Percentiles rank a stretch among this genome's conserved stretches.
These are phyloP conservation scores for Ceramica pisi DNA, from an alignment of 2,888 invertebrate species.

Conservation along the genomic window DNA sequence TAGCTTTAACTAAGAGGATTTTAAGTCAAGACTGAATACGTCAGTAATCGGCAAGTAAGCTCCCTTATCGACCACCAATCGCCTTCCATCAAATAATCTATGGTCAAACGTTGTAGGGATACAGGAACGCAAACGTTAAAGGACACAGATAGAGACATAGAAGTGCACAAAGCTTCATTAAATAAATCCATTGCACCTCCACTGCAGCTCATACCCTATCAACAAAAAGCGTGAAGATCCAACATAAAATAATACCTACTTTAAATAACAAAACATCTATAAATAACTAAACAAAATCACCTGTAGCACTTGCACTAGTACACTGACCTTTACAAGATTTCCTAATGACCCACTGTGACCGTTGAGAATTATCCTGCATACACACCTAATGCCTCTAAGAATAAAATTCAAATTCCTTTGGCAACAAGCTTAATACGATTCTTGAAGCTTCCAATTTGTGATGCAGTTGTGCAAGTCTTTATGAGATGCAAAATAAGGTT, in stretches of 20 bases:
- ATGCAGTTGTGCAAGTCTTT: slow-evolving; percentile 18
- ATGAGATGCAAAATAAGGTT: not conserved
- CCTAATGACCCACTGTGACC: slow-evolving; percentile 77
- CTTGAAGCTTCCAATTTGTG: slow-evolving; percentile 7
- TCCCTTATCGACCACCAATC: no score
- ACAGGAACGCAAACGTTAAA: no score
- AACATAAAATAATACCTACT: slow-evolving; percentile 2
- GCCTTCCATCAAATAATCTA: no score
- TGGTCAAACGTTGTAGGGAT: no score
- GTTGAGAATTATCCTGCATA: slow-evolving; percentile 47
- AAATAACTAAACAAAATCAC: slow-evolving; percentile 53
- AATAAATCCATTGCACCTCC: not conserved
- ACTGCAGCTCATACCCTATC: not conserved
- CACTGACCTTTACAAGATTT: slow-evolving; percentile 78
- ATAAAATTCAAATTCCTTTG: slow-evolving; percentile 24
- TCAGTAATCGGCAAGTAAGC: no score
- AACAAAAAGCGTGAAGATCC: slow-evolving; percentile 4
- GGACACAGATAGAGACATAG: no score
- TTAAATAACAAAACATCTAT: slow-evolving; percentile 22
- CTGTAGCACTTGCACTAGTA: slow-evolving; percentile 59
- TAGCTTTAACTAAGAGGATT: no score
- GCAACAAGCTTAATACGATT: slow-evolving; percentile 18
- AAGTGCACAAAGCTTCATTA: no score
- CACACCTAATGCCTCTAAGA: not conserved
- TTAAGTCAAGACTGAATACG: no score